These are phyloP conservation scores for Chiridota heheva DNA, from an alignment of 35 echinoderm and acorn worm species.

Conservation along the genomic window DNA sequence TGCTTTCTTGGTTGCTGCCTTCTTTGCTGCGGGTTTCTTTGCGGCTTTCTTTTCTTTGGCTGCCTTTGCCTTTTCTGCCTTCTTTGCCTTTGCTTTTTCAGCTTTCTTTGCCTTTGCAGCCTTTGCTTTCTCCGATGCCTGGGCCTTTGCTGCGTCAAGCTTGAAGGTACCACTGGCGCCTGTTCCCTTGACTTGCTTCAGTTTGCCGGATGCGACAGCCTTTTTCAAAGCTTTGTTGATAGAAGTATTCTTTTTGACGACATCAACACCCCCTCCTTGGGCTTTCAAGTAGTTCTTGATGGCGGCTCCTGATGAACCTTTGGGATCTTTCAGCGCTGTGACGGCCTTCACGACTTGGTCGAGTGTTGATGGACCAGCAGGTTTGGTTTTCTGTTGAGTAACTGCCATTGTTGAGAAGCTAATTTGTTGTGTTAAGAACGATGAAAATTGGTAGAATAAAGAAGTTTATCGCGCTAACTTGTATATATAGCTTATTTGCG, in stretches of 20 bases:
- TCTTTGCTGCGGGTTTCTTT: slow-evolving; percentile 18
- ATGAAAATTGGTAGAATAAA: too few relatives aligned
- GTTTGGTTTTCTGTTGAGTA: too few relatives aligned
- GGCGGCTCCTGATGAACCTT: slow-evolving; percentile 33
- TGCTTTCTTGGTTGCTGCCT: background rate
- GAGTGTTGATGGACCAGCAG: slow-evolving; percentile 10
- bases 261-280: slow-evolving; percentile 13
- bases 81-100: slow-evolving; percentile 25
- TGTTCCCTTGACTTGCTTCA: slow-evolving; percentile 36
- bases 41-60: background rate
- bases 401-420: too few relatives aligned
- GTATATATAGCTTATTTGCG: too few relatives aligned
- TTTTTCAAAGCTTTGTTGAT: slow-evolving; percentile 38
- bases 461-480: too few relatives aligned
- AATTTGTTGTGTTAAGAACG: too few relatives aligned
- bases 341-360: slow-evolving; percentile 25
- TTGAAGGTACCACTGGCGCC: slow-evolving; percentile 50
- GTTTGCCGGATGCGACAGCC: slow-evolving; percentile 10
- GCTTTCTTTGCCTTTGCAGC: background rate
- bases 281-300: slow-evolving; percentile 17
- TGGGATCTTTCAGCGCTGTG: slow-evolving; percentile 4
- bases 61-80: too few relatives aligned
- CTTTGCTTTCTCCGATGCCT: slow-evolving; percentile 23
- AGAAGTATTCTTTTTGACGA: slow-evolving; percentile 24
- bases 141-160: background rate